phyloP scores from a whole-genome alignment of 2,113 vertebrate genomes.

The Neopipo cinnamomea region DNA sequence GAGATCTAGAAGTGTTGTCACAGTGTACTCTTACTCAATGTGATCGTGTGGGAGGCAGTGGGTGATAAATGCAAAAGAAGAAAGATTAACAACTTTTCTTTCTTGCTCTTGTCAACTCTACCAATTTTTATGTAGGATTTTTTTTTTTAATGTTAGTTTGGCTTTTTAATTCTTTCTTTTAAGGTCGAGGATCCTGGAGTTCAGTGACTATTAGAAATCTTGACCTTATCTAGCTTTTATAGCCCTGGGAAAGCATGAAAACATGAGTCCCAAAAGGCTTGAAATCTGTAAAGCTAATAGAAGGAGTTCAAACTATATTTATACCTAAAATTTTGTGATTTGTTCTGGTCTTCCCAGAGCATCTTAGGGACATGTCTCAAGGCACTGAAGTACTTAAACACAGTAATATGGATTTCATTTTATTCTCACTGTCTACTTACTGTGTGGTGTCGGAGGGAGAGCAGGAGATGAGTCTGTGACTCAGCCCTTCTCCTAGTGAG shows the following conservation, averaged over 20 bases:
- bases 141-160: neutral
- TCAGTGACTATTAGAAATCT: neutral
- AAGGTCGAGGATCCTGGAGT: neutral
- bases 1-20: neutral
- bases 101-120: neutral
- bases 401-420: neutral
- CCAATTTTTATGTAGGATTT: neutral
- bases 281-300: neutral
- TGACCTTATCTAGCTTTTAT: neutral
- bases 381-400: neutral
- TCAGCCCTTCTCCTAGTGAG: rapidly evolving
- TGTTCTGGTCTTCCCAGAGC: neutral
- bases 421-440: neutral
- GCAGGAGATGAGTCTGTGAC: neutral
- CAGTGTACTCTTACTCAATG: neutral
- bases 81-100: neutral
- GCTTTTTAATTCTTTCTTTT: neutral
- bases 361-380: neutral
- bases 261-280: neutral
- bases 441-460: neutral
- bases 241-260: neutral
- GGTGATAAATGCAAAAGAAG: neutral
- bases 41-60: neutral
- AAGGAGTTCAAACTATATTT: neutral
- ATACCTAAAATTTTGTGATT: neutral